Evolutionary conservation across 2,797 vertebrate species (phyloP), one percentile per base, ranked within the genome.

Genomic region (Diplodus sargus): DNA sequence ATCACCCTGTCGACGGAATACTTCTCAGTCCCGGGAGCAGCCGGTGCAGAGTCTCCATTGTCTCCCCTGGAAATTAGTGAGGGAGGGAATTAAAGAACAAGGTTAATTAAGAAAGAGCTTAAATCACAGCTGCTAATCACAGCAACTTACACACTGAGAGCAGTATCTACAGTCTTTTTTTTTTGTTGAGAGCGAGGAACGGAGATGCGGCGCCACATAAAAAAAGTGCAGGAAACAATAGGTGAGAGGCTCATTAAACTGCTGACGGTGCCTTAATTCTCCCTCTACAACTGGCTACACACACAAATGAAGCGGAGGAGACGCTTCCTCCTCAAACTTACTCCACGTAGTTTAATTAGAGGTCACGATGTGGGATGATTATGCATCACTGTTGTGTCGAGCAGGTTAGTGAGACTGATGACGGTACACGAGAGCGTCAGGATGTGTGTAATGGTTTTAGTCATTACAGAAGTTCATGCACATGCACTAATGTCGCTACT

Each of bases 61-160:
- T 94, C 84, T 92, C 87, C 78, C 65, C 48, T 87, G 80, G 83
- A 93, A 93, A 93, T 90, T 64, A 93, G 88, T 72, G 73, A 76
- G 70, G 69, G 70, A 86, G 78, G 84, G 71, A 91, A 91, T 91
- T 91, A 91, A 90, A 90, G 89, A 91, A 82, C 69, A 91, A 91
- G 93, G 94, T 95, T 95, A 95, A 95, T 95, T 95, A 95, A 92
- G 84, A 92, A 92, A 86, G 85, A 92, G 91, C 91, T 93, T 92
- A 91, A 95, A 93, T 93, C 91, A 87, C 85, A 82, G 87, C 86
- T 85, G 84, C 86, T 94, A 91, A 95, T 95, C 91, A 85, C 80
- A 74, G 79, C 66, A 79, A 86, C 80, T 85, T 89, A 79, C 79
- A 84, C 79, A 85, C 39, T 20, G 69, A 90, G 85, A 88, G 72